Percentiles rank a stretch among this genome's conserved stretches.
These are phyloP conservation scores for Holotrichia oblita DNA, from an alignment of 1,140 invertebrate species.

Conservation along the genomic window DNA sequence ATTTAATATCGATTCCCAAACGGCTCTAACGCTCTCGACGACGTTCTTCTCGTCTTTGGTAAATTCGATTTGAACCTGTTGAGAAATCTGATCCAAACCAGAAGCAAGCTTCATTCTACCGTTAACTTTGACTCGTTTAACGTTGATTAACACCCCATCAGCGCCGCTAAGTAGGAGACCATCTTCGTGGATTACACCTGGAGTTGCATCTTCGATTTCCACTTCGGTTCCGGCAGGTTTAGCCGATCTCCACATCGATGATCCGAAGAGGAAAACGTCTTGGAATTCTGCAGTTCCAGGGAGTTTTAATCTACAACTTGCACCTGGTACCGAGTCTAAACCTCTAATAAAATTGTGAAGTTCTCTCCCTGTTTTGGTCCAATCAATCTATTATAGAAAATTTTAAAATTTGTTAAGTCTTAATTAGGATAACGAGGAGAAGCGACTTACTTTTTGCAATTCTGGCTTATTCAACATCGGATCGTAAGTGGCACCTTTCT, in stretches of 20 bases:
- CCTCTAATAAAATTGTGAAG: conserved; percentile 95
- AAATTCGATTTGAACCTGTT: conserved; percentile 72
- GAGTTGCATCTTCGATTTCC: conserved; percentile 69
- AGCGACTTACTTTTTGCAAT: conserved; percentile 66
- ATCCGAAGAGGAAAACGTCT: conserved; percentile 82
- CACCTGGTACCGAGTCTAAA: conserved; percentile 92
- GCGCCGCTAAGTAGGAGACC: conserved; percentile 78
- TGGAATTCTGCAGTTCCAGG: conserved; percentile 65
- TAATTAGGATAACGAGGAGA: background rate
- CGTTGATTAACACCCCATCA: conserved; percentile 77
- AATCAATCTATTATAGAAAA: conserved; percentile 74
- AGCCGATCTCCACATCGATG: conserved; percentile 75
- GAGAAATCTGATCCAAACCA: conserved; percentile 77
- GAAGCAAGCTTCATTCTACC: conserved; percentile 83
- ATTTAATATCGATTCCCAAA: conserved; percentile 90
- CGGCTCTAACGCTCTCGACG: conserved; percentile 68
- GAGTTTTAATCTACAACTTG: conserved; percentile 75
- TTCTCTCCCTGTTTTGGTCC: conserved; percentile 71
- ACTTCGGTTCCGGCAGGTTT: conserved; percentile 70
- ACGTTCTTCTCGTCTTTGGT: conserved; percentile 79
- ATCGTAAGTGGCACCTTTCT: conserved; percentile 92
- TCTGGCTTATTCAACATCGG: conserved; percentile 88
- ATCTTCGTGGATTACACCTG: conserved; percentile 78
- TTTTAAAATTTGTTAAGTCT: background rate
- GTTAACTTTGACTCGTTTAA: conserved; percentile 55